Conservation (phyloP, 1,140 invertebrate species). For the Latrodectus geometricus region DNA sequence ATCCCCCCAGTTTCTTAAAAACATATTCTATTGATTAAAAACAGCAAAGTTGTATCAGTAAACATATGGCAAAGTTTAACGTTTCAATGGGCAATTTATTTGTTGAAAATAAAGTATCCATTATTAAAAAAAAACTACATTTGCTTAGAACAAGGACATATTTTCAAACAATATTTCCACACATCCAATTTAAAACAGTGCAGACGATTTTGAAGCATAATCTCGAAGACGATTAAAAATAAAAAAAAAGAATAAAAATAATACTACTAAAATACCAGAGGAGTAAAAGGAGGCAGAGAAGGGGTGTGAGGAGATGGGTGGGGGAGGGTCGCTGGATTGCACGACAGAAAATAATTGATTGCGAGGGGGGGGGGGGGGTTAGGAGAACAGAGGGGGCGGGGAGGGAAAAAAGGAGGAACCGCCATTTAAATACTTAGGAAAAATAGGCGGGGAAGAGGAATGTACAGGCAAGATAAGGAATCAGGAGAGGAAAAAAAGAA, state of each 20-base stretch:
- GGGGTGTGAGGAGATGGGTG: neutral
- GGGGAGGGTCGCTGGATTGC: neutral
- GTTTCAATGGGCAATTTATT: too few species aligned
- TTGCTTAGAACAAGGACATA: neutral
- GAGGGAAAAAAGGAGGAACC: neutral
- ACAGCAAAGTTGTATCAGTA: too few species aligned
- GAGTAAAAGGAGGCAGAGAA: neutral
- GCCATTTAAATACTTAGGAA: conserved; percentile 31
- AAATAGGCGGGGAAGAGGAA: conserved; percentile 34
- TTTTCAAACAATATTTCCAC: too few species aligned
- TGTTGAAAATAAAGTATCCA: too few species aligned
- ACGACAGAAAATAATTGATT: conserved; percentile 43
- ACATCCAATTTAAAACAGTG: neutral
- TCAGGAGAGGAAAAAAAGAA: neutral
- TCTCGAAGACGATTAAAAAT: neutral
- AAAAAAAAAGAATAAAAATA: neutral
- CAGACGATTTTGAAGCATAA: neutral
- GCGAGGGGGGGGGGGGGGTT: neutral
- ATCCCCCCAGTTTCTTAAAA: too few species aligned
- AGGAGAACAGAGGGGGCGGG: neutral
- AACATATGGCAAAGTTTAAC: too few species aligned
- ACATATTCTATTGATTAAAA: too few species aligned
- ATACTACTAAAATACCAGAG: neutral
- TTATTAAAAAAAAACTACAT: neutral
- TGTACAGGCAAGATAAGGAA: conserved; percentile 3